Evolutionary conservation across 1,140 invertebrate genomes (phyloP), one percentile per base, ranked within the genome.

Genomic region (Rhynchophorus ferrugineus): DNA sequence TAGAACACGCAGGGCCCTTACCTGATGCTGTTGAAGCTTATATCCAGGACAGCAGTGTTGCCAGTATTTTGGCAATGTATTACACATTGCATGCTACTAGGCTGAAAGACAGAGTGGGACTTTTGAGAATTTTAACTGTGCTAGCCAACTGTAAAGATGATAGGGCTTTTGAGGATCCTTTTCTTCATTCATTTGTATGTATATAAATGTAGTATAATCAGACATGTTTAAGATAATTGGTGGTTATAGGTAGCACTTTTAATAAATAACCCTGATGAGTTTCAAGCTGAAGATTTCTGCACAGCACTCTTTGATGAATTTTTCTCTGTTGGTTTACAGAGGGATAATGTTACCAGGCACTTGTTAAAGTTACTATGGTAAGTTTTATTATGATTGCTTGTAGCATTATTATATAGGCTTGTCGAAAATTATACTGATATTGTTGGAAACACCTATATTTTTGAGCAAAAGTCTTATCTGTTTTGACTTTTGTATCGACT

Each of bases 241-340:
- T n/a, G 43, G 48, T 65, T 64, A 2, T 56, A 84, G 81, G 81
- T 95, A n/a, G 84, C 88, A 1, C 68, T 90, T 33, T 74, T 98
- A 0, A 87, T 95, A 59, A 84, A 88, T 41, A 84, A 95, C 76
- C 79, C 82, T 1, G 94, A 97, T 59, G 93, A 96, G 69, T 97
- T 97, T 69, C 76, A 84, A 54, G 84, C 87, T 3, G 91, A 95
- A 75, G 92, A 95, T 57, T 96, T 96, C 65, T 96, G 92, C 72
- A 93, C 90, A 1, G 89, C 91, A 1, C 81, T 97, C 13, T 96
- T 98, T 75, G 93, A 96, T 73, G 93, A 96, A 70, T 96, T 96
- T 67, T 90, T 97, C 58, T 89, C 93, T 69, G 87, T 91, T 37
- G 88, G 88, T 0, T 75, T 95, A 24, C 80, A 81, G 3, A 79